Percentiles rank a stretch among this genome's conserved stretches.
phyloP scores from a whole-genome alignment of 2,113 vertebrate genomes.

The Cyprinus carpio region DNA sequence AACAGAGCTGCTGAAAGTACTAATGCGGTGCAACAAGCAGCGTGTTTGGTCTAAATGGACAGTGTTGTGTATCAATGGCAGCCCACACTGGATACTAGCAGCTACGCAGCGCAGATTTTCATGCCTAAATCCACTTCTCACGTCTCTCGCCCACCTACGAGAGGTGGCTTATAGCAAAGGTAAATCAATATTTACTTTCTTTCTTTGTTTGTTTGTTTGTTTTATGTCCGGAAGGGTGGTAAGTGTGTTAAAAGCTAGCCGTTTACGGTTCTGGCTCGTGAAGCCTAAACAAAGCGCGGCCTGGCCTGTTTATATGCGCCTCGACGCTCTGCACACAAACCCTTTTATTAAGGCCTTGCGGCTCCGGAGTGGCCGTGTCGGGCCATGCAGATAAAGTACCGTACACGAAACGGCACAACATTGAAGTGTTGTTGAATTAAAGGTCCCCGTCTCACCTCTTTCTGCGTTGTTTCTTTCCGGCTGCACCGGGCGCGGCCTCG shows the following conservation, averaged over 20 bases:
- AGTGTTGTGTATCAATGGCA: conserved; percentile 45
- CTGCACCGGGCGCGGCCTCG: conserved; percentile 99
- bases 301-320: conserved; percentile 71
- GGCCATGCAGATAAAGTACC: not conserved
- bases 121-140: not conserved
- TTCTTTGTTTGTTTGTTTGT: not conserved
- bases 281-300: conserved; percentile 94
- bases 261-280: conserved; percentile 28
- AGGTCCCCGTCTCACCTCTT: conserved; percentile 81
- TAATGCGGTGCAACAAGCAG: no score
- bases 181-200: not conserved
- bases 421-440: not conserved
- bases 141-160: not conserved
- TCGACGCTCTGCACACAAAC: conserved; percentile 72
- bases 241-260: conserved; percentile 24
- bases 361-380: not conserved
- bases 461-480: conserved; percentile 93
- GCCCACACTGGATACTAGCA: conserved; percentile 47
- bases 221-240: not conserved
- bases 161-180: not conserved
- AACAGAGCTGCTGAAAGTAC: no score
- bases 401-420: not conserved
- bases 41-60: not conserved
- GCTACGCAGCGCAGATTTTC: conserved; percentile 55
- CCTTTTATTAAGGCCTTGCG: not conserved